Base-by-base conservation (phyloP, 2,888 invertebrate species). In the Ypsolopha scabrella region DNA sequence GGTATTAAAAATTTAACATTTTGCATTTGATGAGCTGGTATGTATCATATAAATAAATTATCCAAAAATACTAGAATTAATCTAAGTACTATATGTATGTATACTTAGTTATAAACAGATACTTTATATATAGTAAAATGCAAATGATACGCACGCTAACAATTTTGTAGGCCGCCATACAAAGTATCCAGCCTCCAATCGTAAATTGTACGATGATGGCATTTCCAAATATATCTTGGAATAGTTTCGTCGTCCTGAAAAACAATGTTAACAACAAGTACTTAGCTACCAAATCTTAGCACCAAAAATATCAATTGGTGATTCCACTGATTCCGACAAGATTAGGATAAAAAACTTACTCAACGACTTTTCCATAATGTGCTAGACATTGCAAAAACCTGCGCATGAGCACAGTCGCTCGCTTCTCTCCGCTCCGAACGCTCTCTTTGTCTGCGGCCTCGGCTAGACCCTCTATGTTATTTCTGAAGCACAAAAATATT, bases 111-210 rank as follows among this genome's bases (percentile, higher is more conserved):
- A 24, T 2, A 24, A 24, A 24, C 24, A 24, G 24, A 3, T 24
- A 24, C 24, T 24, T 3, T 24, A 24, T 24, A n/a, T 24, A 24
- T 24, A 24, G 4, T 24, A 2, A 3, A 24, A 24, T 24, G 24
- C 24, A 24, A 24, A 39, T 10, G n/a, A 24, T 48, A 72, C 80
- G 70, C 52, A 85, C 83, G 54, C 73, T 75, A 13, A 80, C 75
- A 6, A 83, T 60, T 54, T 80, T 72, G 59, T 83, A 85, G 4
- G 79, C 80, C 0, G 85, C 82, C 82, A 85, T 81, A 57, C 83
- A 85, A 6, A 85, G 64, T 48, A 85, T 83, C 76, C 83, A 83
- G 2, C 82, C 81, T 1, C 85, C 80, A 46, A 83, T 75, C 1
- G 67, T 76, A 48, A 85, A 83, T 58, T 85, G 83, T 14, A 83